Evolutionary conservation across 2,113 vertebrate species (phyloP).

Genomic region (Sarotherodon lohbergeri): DNA sequence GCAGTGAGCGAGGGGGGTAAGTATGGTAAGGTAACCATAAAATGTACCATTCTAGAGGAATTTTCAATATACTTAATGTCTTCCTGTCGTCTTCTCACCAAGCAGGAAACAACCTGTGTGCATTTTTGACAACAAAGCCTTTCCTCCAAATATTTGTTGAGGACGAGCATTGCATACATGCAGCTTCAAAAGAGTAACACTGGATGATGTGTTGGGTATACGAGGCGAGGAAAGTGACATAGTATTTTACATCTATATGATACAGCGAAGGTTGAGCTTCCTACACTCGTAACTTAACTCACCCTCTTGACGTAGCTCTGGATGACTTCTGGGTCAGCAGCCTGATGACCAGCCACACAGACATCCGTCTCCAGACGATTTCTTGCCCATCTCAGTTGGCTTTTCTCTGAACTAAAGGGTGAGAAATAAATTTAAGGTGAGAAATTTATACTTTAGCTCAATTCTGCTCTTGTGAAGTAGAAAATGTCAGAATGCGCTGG

Average conservation of each 20-base stretch:
- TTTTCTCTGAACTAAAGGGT: conserved; percentile 57
- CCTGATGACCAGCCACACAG: conserved; percentile 78
- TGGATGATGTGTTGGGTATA: neutral
- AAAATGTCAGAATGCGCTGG: neutral
- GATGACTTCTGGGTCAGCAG: conserved; percentile 80
- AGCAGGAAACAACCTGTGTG: neutral
- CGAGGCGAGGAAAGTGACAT: neutral
- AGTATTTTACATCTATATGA: neutral
- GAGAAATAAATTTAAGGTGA: neutral
- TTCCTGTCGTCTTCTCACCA: neutral
- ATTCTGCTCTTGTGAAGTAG: neutral
- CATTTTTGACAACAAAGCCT: neutral
- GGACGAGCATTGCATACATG: neutral
- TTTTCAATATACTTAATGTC: neutral
- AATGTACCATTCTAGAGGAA: neutral
- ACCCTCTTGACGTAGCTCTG: conserved; percentile 90
- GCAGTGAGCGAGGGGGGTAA: neutral
- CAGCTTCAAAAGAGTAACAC: neutral
- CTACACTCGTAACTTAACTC: conserved; percentile 28
- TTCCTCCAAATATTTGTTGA: neutral
- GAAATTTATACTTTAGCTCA: neutral
- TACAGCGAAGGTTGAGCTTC: neutral
- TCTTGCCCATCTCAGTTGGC: conserved; percentile 50
- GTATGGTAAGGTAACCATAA: neutral
- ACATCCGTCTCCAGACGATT: conserved; percentile 82